A percentile compares a stretch with the other conserved stretches of the same genome.
Evolutionary conservation across 2,113 vertebrate genomes (phyloP).

Genomic region (Heterotis niloticus): DNA sequence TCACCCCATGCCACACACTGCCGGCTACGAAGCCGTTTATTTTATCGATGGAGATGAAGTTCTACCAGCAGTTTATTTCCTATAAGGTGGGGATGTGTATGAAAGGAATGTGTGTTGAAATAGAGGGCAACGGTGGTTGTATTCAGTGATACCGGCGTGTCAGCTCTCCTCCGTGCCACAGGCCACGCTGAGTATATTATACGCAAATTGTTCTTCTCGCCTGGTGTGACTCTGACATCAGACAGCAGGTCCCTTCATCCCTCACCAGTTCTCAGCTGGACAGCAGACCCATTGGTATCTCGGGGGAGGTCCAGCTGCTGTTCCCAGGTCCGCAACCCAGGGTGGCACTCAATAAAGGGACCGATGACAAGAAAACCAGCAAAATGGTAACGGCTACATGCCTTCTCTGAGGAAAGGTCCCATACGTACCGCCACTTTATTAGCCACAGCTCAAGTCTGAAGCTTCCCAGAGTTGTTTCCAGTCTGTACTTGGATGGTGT

Average conservation of each 20-base stretch:
- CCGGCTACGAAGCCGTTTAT: not conserved
- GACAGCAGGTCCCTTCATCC: slow-evolving; percentile 17
- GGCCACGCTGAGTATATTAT: too few relatives aligned
- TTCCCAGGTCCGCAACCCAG: not conserved
- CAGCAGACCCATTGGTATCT: not conserved
- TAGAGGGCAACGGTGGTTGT: too few relatives aligned
- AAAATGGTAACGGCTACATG: not conserved
- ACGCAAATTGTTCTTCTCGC: too few relatives aligned
- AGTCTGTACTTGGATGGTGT: not conserved
- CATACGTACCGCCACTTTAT: not conserved
- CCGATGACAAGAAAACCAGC: not conserved
- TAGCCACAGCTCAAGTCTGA: not conserved
- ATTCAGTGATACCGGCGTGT: not conserved
- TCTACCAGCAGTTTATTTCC: not conserved
- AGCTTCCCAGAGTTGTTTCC: not conserved
- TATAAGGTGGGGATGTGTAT: not conserved
- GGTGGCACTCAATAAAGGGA: slow-evolving; percentile 1
- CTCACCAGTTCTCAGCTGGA: not conserved
- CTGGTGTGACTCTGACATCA: not conserved
- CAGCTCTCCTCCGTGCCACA: not conserved
- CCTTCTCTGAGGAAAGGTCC: too few relatives aligned
- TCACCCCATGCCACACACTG: slow-evolving; percentile 34
- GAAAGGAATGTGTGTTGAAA: not conserved
- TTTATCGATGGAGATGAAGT: not conserved
- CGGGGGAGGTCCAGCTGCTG: not conserved